Percentiles rank a stretch among this genome's conserved stretches.
Conservation (phyloP, 1,140 invertebrate genomes). For the Sitophilus oryzae region DNA sequence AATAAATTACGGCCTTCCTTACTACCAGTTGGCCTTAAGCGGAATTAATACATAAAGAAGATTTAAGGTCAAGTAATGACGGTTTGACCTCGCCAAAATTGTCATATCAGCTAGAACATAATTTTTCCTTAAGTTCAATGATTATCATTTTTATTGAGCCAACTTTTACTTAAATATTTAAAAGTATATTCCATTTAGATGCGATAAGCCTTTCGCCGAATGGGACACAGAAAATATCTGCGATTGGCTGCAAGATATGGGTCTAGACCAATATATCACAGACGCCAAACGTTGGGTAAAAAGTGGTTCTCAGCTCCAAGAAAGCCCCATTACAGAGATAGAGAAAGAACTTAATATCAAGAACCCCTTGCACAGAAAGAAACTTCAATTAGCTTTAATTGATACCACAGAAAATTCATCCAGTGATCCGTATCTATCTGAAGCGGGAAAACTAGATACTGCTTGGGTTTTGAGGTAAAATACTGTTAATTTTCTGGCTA, state of each 20-base stretch:
- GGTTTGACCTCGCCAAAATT: too few species aligned
- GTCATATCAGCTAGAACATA: too few species aligned
- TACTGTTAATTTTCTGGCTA: neutral
- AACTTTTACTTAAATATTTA: constrained; percentile 4
- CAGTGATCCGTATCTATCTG: constrained; percentile 52
- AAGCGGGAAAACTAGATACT: constrained; percentile 62
- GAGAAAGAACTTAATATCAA: constrained; percentile 87
- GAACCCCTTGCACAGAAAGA: constrained; percentile 86
- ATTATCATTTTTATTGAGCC: too few species aligned
- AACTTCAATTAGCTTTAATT: constrained; percentile 77
- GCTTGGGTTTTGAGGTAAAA: constrained; percentile 66
- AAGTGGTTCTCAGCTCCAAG: constrained; percentile 73
- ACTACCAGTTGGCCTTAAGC: too few species aligned
- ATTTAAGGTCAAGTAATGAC: too few species aligned
- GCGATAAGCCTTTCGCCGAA: constrained; percentile 59
- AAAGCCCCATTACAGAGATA: constrained; percentile 70
- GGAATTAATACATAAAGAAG: too few species aligned
- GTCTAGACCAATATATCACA: constrained; percentile 74
- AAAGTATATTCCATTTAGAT: constrained; percentile 36
- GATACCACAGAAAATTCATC: constrained; percentile 49
- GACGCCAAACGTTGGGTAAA: constrained; percentile 79
- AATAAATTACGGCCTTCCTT: too few species aligned
- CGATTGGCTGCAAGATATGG: constrained; percentile 82
- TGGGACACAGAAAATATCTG: constrained; percentile 81
- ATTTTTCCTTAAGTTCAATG: too few species aligned